These are phyloP conservation scores for Lissocephala sabroskyi DNA, from an alignment of 2,888 invertebrate genomes.

Conservation along the genomic window DNA sequence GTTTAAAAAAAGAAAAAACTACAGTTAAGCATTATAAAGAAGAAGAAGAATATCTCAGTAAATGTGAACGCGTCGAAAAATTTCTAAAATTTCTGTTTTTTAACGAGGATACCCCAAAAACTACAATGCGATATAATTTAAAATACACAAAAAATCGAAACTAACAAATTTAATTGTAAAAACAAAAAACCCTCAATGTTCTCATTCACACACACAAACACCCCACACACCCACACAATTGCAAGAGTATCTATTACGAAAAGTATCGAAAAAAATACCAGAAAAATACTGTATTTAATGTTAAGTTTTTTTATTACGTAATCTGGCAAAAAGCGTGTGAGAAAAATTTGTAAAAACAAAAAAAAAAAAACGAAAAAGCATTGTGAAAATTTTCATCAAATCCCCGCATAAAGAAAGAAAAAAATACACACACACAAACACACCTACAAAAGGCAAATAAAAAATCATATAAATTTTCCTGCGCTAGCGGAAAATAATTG, in stretches of 20 bases:
- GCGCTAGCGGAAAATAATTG: conserved; percentile 64
- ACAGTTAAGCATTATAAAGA: conserved; percentile 4
- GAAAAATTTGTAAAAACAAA: conserved; percentile 55
- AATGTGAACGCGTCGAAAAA: conserved; percentile 65
- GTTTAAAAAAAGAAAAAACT: conserved; percentile 35
- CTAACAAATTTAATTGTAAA: no score
- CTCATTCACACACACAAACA: conserved; percentile 30
- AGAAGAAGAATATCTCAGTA: conserved; percentile 51
- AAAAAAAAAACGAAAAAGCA: conserved; percentile 23
- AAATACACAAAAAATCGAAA: no score
- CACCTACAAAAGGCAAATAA: conserved; percentile 39
- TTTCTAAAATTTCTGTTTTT: conserved; percentile 48
- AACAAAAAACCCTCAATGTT: conserved; percentile 47
- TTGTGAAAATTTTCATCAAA: conserved; percentile 31
- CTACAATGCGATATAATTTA: conserved; percentile 63
- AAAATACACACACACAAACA: conserved; percentile 25
- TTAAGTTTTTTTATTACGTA: conserved; percentile 62
- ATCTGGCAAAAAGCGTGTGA: conserved; percentile 42
- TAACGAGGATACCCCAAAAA: conserved; percentile 32
- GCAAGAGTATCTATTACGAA: conserved; percentile 50
- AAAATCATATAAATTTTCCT: conserved; percentile 59
- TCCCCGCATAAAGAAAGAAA: conserved; percentile 29
- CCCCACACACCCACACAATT: conserved; percentile 30
- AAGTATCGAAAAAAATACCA: conserved; percentile 34
- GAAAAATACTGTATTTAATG: conserved; percentile 60